Conservation (phyloP, 2,797 vertebrate species). For the Spea hammondii region DNA sequence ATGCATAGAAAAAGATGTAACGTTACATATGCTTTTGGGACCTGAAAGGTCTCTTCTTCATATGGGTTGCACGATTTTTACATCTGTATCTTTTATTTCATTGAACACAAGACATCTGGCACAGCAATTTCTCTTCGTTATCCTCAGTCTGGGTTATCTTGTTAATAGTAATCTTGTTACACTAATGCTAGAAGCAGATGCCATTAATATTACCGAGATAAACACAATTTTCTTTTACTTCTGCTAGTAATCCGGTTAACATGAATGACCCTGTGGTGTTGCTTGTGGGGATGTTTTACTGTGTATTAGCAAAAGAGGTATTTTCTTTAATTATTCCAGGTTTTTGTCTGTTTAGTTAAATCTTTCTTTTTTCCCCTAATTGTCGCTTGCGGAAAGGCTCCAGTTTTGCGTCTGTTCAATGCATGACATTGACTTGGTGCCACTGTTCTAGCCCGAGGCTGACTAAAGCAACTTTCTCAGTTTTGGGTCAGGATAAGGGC, state of each 20-base stretch:
- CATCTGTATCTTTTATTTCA: not conserved
- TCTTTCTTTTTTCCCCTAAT: too few species aligned
- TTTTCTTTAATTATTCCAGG: not conserved
- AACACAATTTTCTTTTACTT: conserved; percentile 10
- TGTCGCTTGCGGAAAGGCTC: too few species aligned
- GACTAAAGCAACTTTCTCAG: too few species aligned
- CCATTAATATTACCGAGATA: conserved; percentile 9
- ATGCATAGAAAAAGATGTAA: too few species aligned
- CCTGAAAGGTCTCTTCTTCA: too few species aligned
- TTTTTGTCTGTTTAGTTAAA: not conserved
- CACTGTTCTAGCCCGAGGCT: too few species aligned
- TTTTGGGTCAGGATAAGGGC: too few species aligned
- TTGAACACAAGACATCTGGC: not conserved
- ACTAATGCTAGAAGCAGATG: conserved; percentile 9
- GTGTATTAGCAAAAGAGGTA: not conserved
- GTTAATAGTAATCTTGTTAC: conserved; percentile 4
- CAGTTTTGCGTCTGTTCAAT: too few species aligned
- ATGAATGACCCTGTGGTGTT: not conserved
- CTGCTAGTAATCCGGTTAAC: not conserved
- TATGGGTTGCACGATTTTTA: too few species aligned
- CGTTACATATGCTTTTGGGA: too few species aligned
- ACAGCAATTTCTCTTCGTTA: conserved; percentile 4
- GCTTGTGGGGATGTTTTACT: not conserved
- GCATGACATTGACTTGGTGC: too few species aligned
- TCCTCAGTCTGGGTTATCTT: conserved; percentile 5